Evolutionary conservation across 1,140 invertebrate species (phyloP).

Genomic region (Leptonema lineaticorne): DNA sequence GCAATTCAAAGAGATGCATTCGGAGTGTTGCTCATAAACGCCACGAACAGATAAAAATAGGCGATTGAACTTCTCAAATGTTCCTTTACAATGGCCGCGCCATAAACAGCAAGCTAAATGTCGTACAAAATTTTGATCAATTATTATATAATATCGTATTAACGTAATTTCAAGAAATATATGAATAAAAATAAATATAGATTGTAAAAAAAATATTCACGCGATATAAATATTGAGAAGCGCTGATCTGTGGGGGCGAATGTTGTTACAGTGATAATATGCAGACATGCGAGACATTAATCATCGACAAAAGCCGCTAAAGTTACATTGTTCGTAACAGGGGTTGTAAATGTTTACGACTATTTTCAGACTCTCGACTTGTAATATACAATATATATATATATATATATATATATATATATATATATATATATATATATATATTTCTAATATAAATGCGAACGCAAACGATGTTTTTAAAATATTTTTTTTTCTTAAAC

Average conservation of each 20-base stretch:
- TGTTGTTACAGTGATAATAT: not conserved
- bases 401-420: not conserved
- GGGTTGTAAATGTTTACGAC: not conserved
- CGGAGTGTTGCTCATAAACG: not conserved
- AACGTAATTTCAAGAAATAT: not conserved
- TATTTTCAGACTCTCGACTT: no score
- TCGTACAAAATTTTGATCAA: no score
- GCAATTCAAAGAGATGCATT: slow-evolving; percentile 21
- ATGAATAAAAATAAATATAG: not conserved
- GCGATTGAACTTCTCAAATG: not conserved
- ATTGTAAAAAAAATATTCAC: not conserved
- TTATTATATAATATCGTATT: not conserved
- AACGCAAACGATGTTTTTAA: no score
- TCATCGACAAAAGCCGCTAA: not conserved
- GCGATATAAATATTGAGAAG: not conserved
- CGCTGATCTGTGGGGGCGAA: not conserved
- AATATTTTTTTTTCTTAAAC: no score
- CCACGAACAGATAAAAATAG: slow-evolving; percentile 5
- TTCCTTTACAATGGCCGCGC: not conserved
- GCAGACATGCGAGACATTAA: not conserved
- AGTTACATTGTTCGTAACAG: not conserved
- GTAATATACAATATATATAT: not conserved
- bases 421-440: not conserved
- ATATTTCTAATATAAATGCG: not conserved
- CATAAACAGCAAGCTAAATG: no score